Percentiles rank a stretch among this genome's conserved stretches.
Conservation (phyloP, 2,888 invertebrate genomes). For the Eumacrocentrus americanus region DNA sequence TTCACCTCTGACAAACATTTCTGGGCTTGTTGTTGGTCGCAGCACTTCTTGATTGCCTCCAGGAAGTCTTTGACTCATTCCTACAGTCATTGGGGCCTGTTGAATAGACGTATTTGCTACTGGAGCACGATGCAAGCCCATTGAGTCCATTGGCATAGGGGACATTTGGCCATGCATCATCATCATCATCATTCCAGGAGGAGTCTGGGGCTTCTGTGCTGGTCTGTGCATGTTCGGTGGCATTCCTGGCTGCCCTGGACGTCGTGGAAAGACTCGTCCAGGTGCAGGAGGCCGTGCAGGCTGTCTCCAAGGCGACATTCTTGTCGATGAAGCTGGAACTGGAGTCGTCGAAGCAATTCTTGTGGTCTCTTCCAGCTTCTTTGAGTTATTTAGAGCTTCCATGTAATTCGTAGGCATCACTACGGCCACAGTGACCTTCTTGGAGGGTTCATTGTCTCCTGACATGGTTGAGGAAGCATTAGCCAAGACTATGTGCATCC, state of each 20-base stretch:
- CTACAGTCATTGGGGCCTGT: neutral
- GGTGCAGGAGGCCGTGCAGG: neutral
- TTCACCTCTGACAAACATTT: neutral
- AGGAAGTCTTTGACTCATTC: neutral
- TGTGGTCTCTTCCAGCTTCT: neutral
- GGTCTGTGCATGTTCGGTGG: neutral
- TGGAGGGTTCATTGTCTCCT: slow-evolving; percentile 11
- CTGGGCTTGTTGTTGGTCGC: neutral
- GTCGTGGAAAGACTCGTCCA: neutral
- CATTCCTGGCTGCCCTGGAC: neutral
- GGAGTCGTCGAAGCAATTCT: slow-evolving; percentile 3
- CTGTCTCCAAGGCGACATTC: neutral
- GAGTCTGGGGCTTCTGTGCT: neutral
- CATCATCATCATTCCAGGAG: neutral
- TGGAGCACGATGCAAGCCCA: neutral
- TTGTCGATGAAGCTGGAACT: neutral
- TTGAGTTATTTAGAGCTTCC: slow-evolving; percentile 19
- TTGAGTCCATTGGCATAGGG: neutral
- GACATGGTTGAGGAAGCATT: slow-evolving; percentile 39
- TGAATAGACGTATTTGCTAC: neutral
- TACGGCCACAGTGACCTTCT: slow-evolving; percentile 41
- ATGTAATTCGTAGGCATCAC: slow-evolving; percentile 48
- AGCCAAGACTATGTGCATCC: slow-evolving; percentile 50
- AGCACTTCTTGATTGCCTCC: neutral
- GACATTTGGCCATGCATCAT: neutral